phyloP scores from a whole-genome alignment of 2,888 invertebrate genomes.

The Sepioteuthis lessoniana region DNA sequence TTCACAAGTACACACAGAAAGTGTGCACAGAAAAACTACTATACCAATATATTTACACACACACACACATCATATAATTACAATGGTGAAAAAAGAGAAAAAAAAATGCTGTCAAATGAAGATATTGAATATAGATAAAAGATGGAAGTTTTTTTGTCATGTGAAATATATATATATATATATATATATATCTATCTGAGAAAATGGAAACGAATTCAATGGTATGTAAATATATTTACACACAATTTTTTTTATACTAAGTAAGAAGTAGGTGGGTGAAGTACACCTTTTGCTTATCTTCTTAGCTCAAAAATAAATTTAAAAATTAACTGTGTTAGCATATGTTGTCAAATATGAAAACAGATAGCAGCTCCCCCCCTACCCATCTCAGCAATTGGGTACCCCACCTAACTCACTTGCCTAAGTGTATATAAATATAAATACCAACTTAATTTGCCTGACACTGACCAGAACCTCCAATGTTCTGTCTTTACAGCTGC shows the following conservation, averaged over 20 bases:
- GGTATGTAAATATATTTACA: too few relatives aligned
- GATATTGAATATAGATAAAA: too few relatives aligned
- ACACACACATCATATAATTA: neutral
- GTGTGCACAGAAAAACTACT: too few relatives aligned
- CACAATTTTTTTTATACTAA: too few relatives aligned
- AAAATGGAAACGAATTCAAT: too few relatives aligned
- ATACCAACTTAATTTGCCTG: neutral
- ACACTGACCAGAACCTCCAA: neutral
- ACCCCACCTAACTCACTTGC: neutral
- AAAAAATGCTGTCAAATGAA: too few relatives aligned
- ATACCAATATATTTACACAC: too few relatives aligned
- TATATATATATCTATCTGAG: too few relatives aligned
- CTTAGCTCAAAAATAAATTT: neutral
- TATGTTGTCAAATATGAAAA: neutral
- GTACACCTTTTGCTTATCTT: neutral
- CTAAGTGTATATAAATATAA: neutral
- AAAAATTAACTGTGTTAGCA: neutral
- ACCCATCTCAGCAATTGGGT: neutral
- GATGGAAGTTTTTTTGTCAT: too few relatives aligned
- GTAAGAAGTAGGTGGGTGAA: too few relatives aligned
- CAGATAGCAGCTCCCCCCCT: neutral
- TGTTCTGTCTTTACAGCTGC: neutral
- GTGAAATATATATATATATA: too few relatives aligned
- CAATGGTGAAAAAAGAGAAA: neutral
- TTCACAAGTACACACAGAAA: too few relatives aligned